These are phyloP conservation scores for Pilophorus perplexus DNA, from an alignment of 2,888 invertebrate species.

Conservation along the genomic window DNA sequence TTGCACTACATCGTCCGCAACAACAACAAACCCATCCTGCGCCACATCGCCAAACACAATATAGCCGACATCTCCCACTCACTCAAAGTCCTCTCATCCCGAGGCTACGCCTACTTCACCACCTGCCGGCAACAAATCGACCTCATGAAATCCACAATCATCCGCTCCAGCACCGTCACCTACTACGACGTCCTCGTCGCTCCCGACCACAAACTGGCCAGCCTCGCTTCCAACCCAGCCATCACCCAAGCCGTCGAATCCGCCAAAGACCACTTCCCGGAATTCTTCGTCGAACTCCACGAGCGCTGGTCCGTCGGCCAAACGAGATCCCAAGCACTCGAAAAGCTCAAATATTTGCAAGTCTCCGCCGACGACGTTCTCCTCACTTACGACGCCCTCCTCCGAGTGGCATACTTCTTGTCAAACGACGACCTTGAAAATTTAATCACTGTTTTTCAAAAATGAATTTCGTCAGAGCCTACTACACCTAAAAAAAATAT, in stretches of 20 bases:
- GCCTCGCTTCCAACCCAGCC: neutral
- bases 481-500: too few species aligned
- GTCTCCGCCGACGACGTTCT: neutral
- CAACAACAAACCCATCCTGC: neutral
- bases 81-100: neutral
- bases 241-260: neutral
- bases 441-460: neutral
- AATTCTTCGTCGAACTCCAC: neutral
- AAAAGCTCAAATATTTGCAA: neutral
- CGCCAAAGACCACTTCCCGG: neutral
- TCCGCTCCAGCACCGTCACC: neutral
- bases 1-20: neutral
- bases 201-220: neutral
- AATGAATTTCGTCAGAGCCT: too few species aligned
- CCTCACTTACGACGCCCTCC: neutral
- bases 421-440: neutral
- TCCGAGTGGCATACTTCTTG: neutral
- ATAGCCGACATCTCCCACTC: neutral
- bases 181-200: neutral
- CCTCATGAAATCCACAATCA: neutral
- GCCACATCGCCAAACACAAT: neutral
- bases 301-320: neutral
- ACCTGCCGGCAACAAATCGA: neutral
- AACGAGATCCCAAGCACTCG: neutral
- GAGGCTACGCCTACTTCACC: neutral